phyloP scores from a whole-genome alignment of 2,888 invertebrate genomes.

The Belgica antarctica region DNA sequence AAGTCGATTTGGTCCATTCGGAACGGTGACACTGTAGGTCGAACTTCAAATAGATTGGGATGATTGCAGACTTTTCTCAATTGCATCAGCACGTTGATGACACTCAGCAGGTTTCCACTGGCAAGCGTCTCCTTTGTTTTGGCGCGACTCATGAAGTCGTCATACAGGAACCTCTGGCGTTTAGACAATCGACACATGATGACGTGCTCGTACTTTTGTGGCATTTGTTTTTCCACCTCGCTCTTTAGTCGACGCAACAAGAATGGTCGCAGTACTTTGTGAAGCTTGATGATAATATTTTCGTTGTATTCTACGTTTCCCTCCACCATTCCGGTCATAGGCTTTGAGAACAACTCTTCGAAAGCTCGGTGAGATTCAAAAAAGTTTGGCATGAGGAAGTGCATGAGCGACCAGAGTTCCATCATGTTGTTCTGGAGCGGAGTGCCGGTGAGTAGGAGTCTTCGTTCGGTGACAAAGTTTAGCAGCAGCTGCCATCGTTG shows the following conservation, averaged over 20 bases:
- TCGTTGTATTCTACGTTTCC: conserved; percentile 90
- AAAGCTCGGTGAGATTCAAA: conserved; percentile 95
- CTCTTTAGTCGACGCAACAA: conserved; percentile 85
- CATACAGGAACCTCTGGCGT: conserved; percentile 94
- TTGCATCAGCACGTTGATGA: conserved; percentile 96
- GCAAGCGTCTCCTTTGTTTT: conserved; percentile 91
- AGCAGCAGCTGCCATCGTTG: conserved; percentile 96
- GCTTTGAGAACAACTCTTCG: conserved; percentile 98
- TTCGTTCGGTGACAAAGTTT: conserved; percentile 88
- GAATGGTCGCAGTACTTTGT: conserved; percentile 93
- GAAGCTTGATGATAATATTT: conserved; percentile 79
- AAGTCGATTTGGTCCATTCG: conserved; percentile 75
- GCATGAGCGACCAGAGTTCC: conserved; percentile 98
- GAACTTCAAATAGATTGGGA: conserved; percentile 95
- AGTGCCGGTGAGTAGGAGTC: conserved; percentile 88
- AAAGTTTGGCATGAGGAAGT: conserved; percentile 96
- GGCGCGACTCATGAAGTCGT: conserved; percentile 97
- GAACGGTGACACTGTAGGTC: conserved; percentile 92
- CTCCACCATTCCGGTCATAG: conserved; percentile 94
- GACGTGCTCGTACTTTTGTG: conserved; percentile 93
- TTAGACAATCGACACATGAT: conserved; percentile 91
- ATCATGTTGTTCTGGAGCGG: conserved; percentile 94
- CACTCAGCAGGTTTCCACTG: conserved; percentile 89
- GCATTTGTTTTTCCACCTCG: conserved; percentile 97
- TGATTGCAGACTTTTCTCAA: conserved; percentile 97